Evolutionary conservation across 2,113 vertebrate genomes (phyloP).

Genomic region (Anolis carolinensis): DNA sequence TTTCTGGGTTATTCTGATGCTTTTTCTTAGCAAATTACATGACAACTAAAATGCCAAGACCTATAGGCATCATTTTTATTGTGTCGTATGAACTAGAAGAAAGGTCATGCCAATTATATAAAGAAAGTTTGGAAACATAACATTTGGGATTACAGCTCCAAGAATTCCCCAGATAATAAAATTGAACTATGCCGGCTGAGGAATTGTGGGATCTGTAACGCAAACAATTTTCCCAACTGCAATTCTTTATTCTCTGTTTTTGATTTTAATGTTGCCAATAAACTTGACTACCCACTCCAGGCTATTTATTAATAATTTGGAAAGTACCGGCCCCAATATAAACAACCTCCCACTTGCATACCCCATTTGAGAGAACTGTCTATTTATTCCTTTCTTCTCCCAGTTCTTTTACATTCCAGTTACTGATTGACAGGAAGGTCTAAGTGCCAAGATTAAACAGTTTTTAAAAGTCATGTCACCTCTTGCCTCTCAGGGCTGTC

Average conservation of each 20-base stretch:
- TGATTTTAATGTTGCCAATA: too few species aligned
- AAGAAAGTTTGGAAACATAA: too few species aligned
- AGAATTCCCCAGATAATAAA: too few species aligned
- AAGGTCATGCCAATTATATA: background rate
- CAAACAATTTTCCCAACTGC: too few species aligned
- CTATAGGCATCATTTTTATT: background rate
- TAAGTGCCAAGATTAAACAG: too few species aligned
- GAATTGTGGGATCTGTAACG: too few species aligned
- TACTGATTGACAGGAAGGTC: too few species aligned
- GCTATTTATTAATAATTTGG: background rate
- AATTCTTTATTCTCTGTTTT: background rate
- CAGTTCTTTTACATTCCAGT: background rate
- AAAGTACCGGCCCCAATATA: background rate
- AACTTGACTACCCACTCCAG: background rate
- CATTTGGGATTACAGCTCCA: too few species aligned
- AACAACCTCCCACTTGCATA: background rate
- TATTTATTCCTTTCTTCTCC: background rate
- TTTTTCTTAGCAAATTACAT: background rate
- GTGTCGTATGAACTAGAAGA: background rate
- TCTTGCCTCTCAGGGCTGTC: too few species aligned
- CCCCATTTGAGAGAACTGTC: background rate
- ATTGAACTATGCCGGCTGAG: too few species aligned
- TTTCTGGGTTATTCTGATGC: slow-evolving; percentile 11
- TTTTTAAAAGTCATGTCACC: too few species aligned
- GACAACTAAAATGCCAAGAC: background rate